Evolutionary conservation across 2,113 vertebrate genomes (phyloP), one percentile per base, ranked within the genome.

Genomic region (Tamias sibiricus): DNA sequence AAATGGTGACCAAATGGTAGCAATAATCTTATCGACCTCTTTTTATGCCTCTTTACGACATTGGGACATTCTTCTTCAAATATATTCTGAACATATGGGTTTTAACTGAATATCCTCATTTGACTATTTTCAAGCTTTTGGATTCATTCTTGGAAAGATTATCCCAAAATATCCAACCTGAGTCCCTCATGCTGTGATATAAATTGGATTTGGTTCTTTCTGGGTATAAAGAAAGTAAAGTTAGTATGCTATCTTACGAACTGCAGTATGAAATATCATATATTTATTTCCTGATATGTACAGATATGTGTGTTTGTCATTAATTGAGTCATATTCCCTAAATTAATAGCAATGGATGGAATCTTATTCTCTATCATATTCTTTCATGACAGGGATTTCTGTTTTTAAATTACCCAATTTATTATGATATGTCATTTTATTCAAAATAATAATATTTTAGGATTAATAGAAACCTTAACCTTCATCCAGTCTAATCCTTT

Each of bases 1-100:
- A 96, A 93, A 80, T 84, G 24, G 66, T 69, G 37, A 89, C 42
- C 92, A 59, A 90, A 72, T 96, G 24, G 4, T 68, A 54, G 32
- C 64, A 42, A 35, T 44, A 52, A 44, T 44, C 32, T 90, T 28
- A 66, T 68, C 32, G 93, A 6, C 59, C 24, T 52, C 10, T 35
- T 89, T 82, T 37, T 87, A 49, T 40, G 6, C 66, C n/a, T 52
- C 14, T 80, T 85, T 6, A 75, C 49, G 17, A 66, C 57, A 64
- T 37, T 71, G 17, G 19, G 20, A 52, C 44, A 52, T 85, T 77
- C 9, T 95, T 17, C 8, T 87, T 40, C 30, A 84, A 64, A 54
- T 91, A 28, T 59, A 49, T 71, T 88, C 20, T 94, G 90, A 95
- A 74, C 13, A 79, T 75, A 54, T 28, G 1, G 24, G 14, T 66